These are phyloP conservation scores for Corapipo altera DNA, from an alignment of 2,113 vertebrate genomes.

Conservation along the genomic window DNA sequence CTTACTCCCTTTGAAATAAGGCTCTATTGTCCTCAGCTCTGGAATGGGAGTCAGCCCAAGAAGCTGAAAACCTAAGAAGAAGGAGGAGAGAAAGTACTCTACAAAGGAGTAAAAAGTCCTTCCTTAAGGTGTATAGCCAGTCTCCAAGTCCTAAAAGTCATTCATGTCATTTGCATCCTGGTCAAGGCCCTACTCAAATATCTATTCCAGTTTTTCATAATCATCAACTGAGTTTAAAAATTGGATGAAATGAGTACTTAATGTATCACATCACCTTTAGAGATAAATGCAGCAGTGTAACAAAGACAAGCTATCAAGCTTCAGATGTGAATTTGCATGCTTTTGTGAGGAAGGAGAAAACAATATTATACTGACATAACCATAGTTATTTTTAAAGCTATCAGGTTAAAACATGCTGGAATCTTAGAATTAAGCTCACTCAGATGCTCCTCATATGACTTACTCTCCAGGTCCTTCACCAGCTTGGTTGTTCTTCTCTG, in stretches of 20 bases:
- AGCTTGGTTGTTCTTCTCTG: not conserved
- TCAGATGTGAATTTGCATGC: not conserved
- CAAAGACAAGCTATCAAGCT: not conserved
- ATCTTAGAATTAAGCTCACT: not conserved
- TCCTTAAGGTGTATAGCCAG: not conserved
- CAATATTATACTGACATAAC: not conserved
- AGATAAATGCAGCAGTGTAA: not conserved
- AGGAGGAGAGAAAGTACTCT: not conserved
- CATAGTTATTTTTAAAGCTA: not conserved
- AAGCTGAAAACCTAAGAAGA: not conserved
- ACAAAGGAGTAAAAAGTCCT: not conserved
- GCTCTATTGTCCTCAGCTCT: not conserved
- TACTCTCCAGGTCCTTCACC: accelerated
- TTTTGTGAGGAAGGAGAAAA: not conserved
- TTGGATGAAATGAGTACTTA: not conserved
- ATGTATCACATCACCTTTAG: not conserved
- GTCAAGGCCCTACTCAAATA: not conserved
- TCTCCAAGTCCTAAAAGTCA: not conserved
- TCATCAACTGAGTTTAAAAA: not conserved
- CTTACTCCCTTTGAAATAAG: not conserved
- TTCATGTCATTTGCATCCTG: not conserved
- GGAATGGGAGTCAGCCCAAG: not conserved
- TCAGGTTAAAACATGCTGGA: not conserved
- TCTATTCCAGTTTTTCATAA: not conserved
- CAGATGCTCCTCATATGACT: too few relatives aligned